Conservation (phyloP, 2,113 vertebrate species). For the Coturnix japonica region DNA sequence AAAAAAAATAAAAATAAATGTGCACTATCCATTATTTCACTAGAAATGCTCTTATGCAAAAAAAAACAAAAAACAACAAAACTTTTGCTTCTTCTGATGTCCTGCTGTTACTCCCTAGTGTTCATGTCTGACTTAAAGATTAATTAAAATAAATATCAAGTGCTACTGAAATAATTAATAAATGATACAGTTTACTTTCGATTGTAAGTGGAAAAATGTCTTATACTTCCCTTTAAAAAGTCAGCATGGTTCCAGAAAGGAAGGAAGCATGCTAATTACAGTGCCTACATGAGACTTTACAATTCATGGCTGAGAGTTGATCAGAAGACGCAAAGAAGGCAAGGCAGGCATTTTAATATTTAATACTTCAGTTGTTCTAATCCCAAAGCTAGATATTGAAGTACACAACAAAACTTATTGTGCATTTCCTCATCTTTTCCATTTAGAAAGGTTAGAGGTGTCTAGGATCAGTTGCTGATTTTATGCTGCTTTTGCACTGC, state of each 20-base stretch:
- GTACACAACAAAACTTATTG: neutral
- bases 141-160: conserved; percentile 80
- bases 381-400: conserved; percentile 55
- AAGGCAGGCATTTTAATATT: conserved; percentile 57
- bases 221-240: conserved; percentile 62
- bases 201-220: conserved; percentile 69
- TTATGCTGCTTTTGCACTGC: neutral
- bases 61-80: neutral
- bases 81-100: conserved; percentile 49
- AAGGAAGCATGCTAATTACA: conserved; percentile 73
- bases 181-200: conserved; percentile 67
- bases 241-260: conserved; percentile 71
- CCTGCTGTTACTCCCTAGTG: conserved; percentile 72
- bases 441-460: neutral
- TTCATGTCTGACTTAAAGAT: conserved; percentile 70
- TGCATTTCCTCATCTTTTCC: neutral
- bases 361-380: conserved; percentile 47
- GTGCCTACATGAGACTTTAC: conserved; percentile 16
- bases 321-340: conserved; percentile 52
- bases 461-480: neutral
- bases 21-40: conserved; percentile 16
- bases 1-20: neutral
- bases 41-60: neutral
- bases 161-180: conserved; percentile 75
- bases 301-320: conserved; percentile 50